These are phyloP conservation scores for Andrena trimmerana DNA, from an alignment of 2,888 invertebrate genomes.

Conservation along the genomic window DNA sequence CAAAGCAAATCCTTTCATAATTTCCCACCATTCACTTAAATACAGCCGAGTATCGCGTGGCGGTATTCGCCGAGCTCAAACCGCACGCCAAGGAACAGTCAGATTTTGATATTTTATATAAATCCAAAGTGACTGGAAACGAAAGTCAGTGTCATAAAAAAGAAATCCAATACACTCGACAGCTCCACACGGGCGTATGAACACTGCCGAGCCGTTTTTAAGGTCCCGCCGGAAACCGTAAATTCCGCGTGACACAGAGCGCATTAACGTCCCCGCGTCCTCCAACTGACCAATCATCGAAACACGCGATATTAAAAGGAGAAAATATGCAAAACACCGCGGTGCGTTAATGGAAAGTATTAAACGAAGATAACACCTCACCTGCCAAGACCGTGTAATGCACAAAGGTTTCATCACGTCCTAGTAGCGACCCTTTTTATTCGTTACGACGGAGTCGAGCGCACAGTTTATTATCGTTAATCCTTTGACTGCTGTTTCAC, in stretches of 20 bases:
- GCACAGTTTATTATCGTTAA: neutral
- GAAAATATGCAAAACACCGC: neutral
- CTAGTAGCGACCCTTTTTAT: neutral
- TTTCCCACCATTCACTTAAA: too few species aligned
- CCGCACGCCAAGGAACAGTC: neutral
- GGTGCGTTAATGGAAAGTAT: neutral
- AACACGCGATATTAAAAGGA: neutral
- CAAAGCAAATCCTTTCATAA: too few species aligned
- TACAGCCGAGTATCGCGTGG: too few species aligned
- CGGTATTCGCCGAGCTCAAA: neutral
- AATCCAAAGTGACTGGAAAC: neutral
- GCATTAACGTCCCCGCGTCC: neutral
- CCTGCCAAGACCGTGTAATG: neutral
- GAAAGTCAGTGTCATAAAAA: neutral
- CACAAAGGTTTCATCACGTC: neutral
- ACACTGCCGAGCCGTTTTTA: neutral
- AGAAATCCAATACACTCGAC: too few species aligned
- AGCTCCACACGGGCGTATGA: too few species aligned
- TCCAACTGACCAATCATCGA: neutral
- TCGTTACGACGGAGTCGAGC: neutral
- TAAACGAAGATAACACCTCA: neutral
- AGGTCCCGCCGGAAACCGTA: conserved; percentile 4
- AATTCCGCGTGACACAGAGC: neutral
- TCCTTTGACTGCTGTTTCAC: too few species aligned
- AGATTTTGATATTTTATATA: neutral